A percentile compares a stretch with the other conserved stretches of the same genome.
phyloP scores from a whole-genome alignment of 2,888 invertebrate species.

The Gari tellinella region DNA sequence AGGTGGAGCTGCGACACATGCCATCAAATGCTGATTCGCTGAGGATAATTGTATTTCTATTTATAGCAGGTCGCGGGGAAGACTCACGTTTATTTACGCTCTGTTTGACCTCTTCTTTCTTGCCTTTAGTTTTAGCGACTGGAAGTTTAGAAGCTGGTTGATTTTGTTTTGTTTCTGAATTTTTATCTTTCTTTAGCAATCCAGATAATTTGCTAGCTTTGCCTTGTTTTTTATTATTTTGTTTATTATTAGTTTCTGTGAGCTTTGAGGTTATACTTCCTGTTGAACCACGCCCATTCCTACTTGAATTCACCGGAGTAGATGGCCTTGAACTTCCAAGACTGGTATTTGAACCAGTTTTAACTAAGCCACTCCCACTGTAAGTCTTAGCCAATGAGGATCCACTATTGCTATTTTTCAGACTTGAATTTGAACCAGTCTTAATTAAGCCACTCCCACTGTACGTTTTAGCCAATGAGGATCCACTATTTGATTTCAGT shows the following conservation, averaged over 20 bases:
- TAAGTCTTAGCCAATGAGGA: too few species aligned
- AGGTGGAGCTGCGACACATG: conserved; percentile 82
- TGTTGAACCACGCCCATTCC: conserved; percentile 19
- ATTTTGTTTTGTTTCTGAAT: conserved; percentile 22
- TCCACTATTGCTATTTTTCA: conserved; percentile 58
- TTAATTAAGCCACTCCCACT: conserved; percentile 59
- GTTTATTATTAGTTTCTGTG: conserved; percentile 38
- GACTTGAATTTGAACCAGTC: conserved; percentile 57
- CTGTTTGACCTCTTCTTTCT: conserved; percentile 20
- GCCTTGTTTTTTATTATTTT: conserved; percentile 69
- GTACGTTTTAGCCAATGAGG: conserved; percentile 67
- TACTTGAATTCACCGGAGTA: conserved; percentile 67
- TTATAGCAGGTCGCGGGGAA: conserved; percentile 39
- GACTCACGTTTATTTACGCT: conserved; percentile 23
- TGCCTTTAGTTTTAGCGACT: conserved; percentile 56
- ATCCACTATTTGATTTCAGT: conserved; percentile 70
- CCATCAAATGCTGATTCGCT: conserved; percentile 60
- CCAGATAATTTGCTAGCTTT: conserved; percentile 90
- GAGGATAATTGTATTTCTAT: conserved; percentile 52
- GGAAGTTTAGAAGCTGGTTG: conserved; percentile 66
- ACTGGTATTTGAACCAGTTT: conserved; percentile 72
- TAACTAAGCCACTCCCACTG: conserved; percentile 60
- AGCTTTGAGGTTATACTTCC: conserved; percentile 27
- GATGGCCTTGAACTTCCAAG: conserved; percentile 81
- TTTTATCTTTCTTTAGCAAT: conserved; percentile 88